phyloP scores from a whole-genome alignment of 2,888 invertebrate genomes.

The Lasioglossum leucozonium region DNA sequence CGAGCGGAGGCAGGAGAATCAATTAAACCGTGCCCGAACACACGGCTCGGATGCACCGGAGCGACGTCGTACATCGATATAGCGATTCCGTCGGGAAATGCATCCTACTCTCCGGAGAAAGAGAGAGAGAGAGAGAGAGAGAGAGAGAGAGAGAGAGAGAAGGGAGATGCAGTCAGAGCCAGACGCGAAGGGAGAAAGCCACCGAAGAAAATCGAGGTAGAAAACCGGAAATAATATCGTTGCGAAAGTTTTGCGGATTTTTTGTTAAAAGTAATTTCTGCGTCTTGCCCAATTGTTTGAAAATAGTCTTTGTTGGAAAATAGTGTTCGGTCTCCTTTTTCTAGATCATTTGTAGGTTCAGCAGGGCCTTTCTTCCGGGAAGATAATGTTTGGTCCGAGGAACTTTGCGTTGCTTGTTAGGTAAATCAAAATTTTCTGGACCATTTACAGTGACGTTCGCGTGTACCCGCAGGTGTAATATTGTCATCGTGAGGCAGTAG shows the following conservation, averaged over 20 bases:
- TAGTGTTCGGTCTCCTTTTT: no score
- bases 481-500: no score
- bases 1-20: conserved; percentile 49
- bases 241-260: neutral
- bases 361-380: no score
- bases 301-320: no score
- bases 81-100: conserved; percentile 33
- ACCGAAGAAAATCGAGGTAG: neutral
- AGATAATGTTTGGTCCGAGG: no score
- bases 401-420: no score
- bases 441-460: no score
- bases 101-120: neutral
- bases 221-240: neutral
- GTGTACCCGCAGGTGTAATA: no score
- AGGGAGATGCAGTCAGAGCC: neutral
- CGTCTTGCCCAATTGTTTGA: neutral
- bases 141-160: neutral
- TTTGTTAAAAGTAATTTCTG: neutral
- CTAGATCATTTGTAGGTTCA: no score
- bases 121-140: neutral
- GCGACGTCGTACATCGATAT: conserved; percentile 23
- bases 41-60: neutral
- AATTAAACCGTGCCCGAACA: conserved; percentile 44
- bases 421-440: no score
- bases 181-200: neutral